Conservation (phyloP, 2,797 vertebrate genomes). For the Spinus pinus region DNA sequence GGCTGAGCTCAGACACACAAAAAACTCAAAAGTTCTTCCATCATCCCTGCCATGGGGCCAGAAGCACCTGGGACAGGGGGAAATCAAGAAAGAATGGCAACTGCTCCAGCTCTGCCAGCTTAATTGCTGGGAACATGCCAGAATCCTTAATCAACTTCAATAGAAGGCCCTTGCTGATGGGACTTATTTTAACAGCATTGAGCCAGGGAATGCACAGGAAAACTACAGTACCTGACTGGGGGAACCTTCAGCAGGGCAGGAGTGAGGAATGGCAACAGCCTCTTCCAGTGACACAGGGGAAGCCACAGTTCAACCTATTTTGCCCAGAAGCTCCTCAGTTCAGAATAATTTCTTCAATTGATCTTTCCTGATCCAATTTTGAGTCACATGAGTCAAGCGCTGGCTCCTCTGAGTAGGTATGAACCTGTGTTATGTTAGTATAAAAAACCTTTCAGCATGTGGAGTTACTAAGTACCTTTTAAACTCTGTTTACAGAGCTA, state of each 20-base stretch:
- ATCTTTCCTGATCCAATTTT: background rate
- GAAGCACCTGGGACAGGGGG: background rate
- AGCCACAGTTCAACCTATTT: background rate
- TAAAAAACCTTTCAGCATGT: background rate
- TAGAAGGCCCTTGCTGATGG: background rate
- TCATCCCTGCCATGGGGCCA: background rate
- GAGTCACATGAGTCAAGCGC: background rate
- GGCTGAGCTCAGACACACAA: background rate
- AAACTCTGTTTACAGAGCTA: background rate
- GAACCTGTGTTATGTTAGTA: background rate
- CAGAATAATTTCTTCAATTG: background rate
- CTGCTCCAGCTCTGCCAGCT: background rate
- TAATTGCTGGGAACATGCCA: background rate
- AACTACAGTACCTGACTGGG: background rate
- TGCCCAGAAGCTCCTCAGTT: background rate
- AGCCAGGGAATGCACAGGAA: background rate
- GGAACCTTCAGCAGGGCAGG: background rate
- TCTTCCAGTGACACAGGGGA: background rate
- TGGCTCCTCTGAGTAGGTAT: background rate
- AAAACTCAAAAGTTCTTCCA: background rate
- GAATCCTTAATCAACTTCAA: background rate
- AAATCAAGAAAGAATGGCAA: background rate
- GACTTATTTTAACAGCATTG: background rate
- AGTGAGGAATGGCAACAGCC: background rate
- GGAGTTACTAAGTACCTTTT: background rate